Base-by-base conservation (phyloP, 2,888 invertebrate species). In the Drosophila rellima region DNA sequence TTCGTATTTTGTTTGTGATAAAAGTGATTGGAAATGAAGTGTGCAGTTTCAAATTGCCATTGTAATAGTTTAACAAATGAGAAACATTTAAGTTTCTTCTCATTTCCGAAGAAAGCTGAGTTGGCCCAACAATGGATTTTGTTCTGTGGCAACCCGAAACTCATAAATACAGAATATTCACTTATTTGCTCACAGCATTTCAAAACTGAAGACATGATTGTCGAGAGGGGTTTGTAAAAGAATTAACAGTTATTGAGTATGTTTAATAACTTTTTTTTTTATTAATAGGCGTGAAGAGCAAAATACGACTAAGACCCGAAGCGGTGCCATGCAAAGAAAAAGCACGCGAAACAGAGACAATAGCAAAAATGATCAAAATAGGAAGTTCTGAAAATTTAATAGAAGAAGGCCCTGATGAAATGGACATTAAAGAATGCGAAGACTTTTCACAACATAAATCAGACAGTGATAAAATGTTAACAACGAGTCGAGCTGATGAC, bases 161-260 rank as follows among this genome's bases (percentile, higher is more conserved):
- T 33, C 7, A 33, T 39, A 40, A 35, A 54, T 15, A 7, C 15
- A 8, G 48, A 29, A 10, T 0, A 0, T 4, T 57, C 35, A 1
- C 17, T 39, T 8, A 23, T 74, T 18, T 72, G 72, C 39, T 68
- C 68, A 0, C 29, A 17, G 1, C 74, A 73, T 33, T 74, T 73
- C 13, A 45, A 1, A 8, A 6, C 17, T 1, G 50, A 74, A 1
- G 69, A 73, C 8, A 47, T 71, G 8, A 7, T 37, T 15, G 35
- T 7, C 37, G 15, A 15, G 3, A 15, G 1, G 26, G 45, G 45
- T 45, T 7, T 45, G 15, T 37, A 26, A 15, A 15, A 26, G 26
- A 45, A 45, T 15, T 4, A 6, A 8, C 0, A n/a, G n/a, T 10
- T 18, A 5, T 3, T 29, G 11, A 54, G 10, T 31, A 33, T 20